These are phyloP conservation scores for Falco concolor DNA, from an alignment of 2,797 vertebrate species.

Conservation along the genomic window DNA sequence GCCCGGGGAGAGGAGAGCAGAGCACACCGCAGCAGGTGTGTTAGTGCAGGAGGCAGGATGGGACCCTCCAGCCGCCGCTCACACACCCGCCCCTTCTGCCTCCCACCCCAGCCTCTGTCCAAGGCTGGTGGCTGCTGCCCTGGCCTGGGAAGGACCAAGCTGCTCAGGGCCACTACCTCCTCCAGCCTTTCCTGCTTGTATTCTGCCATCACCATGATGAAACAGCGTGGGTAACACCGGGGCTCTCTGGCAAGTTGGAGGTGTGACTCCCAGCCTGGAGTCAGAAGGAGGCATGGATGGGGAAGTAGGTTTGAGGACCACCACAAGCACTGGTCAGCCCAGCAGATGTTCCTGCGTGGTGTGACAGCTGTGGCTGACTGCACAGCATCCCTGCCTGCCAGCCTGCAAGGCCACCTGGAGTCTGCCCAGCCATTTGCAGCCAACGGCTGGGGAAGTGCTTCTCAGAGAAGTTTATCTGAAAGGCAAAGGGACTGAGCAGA, in stretches of 20 bases:
- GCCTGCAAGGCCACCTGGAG: neutral
- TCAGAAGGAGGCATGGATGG: neutral
- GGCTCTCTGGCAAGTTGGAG: neutral
- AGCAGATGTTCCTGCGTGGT: neutral
- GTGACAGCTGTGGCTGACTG: neutral
- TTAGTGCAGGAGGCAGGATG: neutral
- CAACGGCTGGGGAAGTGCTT: neutral
- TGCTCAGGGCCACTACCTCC: neutral
- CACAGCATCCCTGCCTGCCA: neutral
- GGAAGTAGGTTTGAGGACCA: neutral
- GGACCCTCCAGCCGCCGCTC: neutral
- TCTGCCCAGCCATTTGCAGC: neutral
- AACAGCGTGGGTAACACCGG: neutral
- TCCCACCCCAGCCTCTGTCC: neutral
- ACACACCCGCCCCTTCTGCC: neutral
- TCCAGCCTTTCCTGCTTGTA: neutral
- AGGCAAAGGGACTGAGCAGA: neutral
- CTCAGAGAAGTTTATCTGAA: neutral
- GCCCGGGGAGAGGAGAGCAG: neutral
- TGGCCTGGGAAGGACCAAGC: neutral
- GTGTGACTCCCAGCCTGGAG: neutral
- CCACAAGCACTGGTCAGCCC: neutral
- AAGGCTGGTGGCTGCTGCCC: neutral
- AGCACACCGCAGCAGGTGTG: rapidly evolving
- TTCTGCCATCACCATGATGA: neutral